Conservation (phyloP, 2,888 invertebrate species). For the Heliconius charithonia region DNA sequence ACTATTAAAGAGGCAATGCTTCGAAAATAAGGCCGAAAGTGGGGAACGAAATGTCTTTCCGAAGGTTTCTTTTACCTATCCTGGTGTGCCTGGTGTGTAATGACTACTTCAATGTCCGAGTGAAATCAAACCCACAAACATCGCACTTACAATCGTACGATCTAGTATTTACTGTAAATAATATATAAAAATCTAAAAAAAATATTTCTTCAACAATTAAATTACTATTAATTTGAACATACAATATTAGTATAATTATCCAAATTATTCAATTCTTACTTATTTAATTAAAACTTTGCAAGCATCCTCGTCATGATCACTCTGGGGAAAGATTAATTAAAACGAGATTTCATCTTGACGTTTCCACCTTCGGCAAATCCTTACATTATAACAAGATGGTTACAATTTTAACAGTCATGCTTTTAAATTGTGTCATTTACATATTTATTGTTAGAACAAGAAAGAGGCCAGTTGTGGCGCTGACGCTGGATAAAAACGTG, state of each 20-base stretch:
- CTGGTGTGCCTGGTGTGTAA: too few relatives aligned
- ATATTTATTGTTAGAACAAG: background rate
- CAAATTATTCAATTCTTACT: background rate
- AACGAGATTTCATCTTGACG: slow-evolving; percentile 7
- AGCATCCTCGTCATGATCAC: background rate
- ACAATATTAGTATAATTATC: background rate
- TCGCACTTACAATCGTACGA: too few relatives aligned
- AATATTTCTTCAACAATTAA: background rate
- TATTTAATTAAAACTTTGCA: slow-evolving; percentile 10
- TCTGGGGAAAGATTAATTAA: slow-evolving; percentile 7
- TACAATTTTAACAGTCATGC: background rate
- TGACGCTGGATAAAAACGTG: too few relatives aligned
- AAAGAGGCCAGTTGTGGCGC: too few relatives aligned
- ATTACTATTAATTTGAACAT: background rate
- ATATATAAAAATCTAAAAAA: background rate
- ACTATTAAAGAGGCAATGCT: too few relatives aligned
- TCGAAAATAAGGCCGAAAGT: too few relatives aligned
- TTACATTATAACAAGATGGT: slow-evolving; percentile 1
- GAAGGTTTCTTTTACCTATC: too few relatives aligned
- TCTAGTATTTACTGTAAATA: too few relatives aligned
- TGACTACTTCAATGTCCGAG: too few relatives aligned
- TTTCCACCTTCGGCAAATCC: background rate
- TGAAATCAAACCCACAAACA: too few relatives aligned
- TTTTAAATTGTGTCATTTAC: background rate
- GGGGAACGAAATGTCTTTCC: too few relatives aligned